phyloP scores from a whole-genome alignment of 2,797 vertebrate genomes.

The Hoplostethus atlanticus region DNA sequence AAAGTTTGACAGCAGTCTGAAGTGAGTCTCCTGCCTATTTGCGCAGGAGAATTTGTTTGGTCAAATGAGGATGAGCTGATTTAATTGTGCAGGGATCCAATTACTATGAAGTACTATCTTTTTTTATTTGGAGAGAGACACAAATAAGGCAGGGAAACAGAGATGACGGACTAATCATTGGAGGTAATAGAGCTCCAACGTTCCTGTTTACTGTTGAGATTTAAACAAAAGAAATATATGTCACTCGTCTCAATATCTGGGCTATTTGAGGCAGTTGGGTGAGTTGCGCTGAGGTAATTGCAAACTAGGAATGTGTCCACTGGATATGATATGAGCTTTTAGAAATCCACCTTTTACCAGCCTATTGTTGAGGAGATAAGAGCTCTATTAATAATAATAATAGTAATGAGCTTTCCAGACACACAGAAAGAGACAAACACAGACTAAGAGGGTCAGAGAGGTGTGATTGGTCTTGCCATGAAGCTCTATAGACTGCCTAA shows the following conservation, averaged over 20 bases:
- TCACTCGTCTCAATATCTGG: constrained; percentile 15
- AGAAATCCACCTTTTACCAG: constrained; percentile 9
- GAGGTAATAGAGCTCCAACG: not conserved
- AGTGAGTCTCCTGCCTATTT: constrained; percentile 1
- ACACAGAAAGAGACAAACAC: not conserved
- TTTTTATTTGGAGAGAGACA: not conserved
- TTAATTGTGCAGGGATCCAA: constrained; percentile 16
- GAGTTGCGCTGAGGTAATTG: constrained; percentile 35
- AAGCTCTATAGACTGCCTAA: too few relatives aligned
- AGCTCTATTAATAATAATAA: too few relatives aligned
- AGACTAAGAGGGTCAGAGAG: too few relatives aligned
- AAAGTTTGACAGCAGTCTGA: not conserved
- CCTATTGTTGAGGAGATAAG: constrained; percentile 7
- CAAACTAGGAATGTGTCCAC: constrained; percentile 23
- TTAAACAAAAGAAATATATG: constrained; percentile 6
- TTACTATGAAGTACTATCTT: constrained; percentile 13
- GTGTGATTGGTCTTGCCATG: too few relatives aligned
- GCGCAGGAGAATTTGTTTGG: not conserved
- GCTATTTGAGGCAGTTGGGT: constrained; percentile 8
- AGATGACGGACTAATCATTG: not conserved
- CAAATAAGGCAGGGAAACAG: not conserved
- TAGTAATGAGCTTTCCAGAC: not conserved
- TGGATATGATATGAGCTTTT: constrained; percentile 9
- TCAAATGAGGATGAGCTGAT: not conserved
- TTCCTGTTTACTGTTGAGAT: not conserved